Evolutionary conservation across 2,113 vertebrate species (phyloP).

Genomic region (Ahaetulla prasina): DNA sequence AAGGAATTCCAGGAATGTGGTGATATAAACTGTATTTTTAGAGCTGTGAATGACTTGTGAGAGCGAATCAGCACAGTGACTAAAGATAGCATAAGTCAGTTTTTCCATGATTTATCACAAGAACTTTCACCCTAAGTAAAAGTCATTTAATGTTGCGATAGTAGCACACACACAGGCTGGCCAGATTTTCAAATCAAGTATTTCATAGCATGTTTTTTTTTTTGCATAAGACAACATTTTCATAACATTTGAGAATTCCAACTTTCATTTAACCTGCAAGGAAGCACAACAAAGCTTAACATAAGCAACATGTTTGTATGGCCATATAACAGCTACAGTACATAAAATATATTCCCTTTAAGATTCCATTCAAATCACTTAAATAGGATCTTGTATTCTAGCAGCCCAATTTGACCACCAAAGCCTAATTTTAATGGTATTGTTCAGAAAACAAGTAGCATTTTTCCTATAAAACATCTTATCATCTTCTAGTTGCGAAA

Average conservation of each 20-base stretch:
- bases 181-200: constrained; percentile 47
- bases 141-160: constrained; percentile 58
- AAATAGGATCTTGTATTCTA: not conserved
- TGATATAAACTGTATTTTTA: constrained; percentile 94
- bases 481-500: no score
- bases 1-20: constrained; percentile 85
- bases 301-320: not conserved
- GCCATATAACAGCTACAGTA: not conserved
- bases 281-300: not conserved
- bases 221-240: constrained; percentile 58
- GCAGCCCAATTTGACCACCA: not conserved
- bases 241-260: constrained; percentile 42
- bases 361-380: not conserved
- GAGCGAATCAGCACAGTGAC: constrained; percentile 66
- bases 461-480: not conserved
- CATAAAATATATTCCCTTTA: not conserved
- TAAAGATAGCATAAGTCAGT: constrained; percentile 72
- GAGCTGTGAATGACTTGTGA: constrained; percentile 79
- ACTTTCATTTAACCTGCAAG: constrained; percentile 17
- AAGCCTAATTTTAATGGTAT: not conserved
- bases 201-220: constrained; percentile 63
- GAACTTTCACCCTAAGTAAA: constrained; percentile 60
- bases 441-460: not conserved
- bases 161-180: constrained; percentile 57
- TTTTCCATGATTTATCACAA: constrained; percentile 78